These are phyloP conservation scores for Siniperca obscura DNA, from an alignment of 2,797 vertebrate genomes.

Conservation along the genomic window DNA sequence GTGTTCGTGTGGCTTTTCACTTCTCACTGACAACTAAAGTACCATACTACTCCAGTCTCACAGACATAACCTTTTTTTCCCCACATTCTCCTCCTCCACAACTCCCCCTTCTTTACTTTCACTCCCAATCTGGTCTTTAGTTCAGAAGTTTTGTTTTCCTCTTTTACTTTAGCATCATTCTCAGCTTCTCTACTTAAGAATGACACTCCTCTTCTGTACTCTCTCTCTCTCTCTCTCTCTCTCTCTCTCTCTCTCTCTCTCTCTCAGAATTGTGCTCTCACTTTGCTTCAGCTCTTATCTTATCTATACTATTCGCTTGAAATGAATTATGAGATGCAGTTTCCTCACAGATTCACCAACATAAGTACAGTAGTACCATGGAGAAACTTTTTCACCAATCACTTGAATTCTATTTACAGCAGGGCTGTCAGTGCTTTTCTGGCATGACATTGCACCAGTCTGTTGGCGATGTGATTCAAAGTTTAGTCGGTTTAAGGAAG, in stretches of 20 bases:
- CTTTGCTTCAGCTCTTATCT: conserved; percentile 54
- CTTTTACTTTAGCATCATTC: conserved; percentile 36
- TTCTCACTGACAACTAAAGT: conserved; percentile 74
- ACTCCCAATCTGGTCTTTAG: conserved; percentile 17
- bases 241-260: not conserved
- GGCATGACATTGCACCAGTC: conserved; percentile 11
- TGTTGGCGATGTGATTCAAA: conserved; percentile 36
- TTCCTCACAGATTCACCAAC: conserved; percentile 34
- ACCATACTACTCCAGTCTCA: conserved; percentile 61
- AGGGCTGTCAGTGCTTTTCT: conserved; percentile 23
- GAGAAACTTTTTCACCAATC: conserved; percentile 40
- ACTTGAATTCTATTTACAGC: conserved; percentile 49
- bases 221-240: not conserved
- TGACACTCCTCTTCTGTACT: conserved; percentile 18
- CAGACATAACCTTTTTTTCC: conserved; percentile 60
- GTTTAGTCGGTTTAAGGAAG: conserved; percentile 22
- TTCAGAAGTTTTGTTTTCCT: conserved; percentile 43
- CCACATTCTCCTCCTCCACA: not conserved
- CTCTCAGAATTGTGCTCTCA: conserved; percentile 29
- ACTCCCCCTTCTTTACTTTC: conserved; percentile 4
- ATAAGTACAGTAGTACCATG: conserved; percentile 15
- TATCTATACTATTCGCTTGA: conserved; percentile 40
- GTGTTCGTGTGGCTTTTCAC: conserved; percentile 53
- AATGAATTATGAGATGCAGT: conserved; percentile 49
- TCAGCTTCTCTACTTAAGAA: conserved; percentile 38